These are phyloP conservation scores for Zelostemma sp. DNA, from an alignment of 1,140 invertebrate genomes.

Conservation along the genomic window DNA sequence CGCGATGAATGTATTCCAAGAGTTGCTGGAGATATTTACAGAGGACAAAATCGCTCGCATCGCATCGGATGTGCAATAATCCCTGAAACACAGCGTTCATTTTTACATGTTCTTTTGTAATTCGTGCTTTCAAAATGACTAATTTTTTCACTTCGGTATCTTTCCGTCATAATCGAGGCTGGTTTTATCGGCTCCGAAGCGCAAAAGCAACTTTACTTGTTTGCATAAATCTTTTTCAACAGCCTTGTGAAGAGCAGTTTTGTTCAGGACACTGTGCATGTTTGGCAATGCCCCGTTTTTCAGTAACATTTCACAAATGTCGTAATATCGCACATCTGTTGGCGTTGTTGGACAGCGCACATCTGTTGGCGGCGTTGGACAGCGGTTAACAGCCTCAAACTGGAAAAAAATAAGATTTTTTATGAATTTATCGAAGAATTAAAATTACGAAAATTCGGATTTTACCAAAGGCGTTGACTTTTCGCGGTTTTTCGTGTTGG, in stretches of 20 bases:
- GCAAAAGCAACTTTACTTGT: conserved; percentile 74
- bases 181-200: conserved; percentile 72
- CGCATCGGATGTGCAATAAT: conserved; percentile 54
- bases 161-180: conserved; percentile 71
- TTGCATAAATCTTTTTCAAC: conserved; percentile 66
- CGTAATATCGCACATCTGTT: too few relatives aligned
- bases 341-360: too few relatives aligned
- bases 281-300: conserved; percentile 76
- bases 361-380: too few relatives aligned
- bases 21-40: too few relatives aligned
- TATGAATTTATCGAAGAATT: too few relatives aligned
- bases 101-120: too few relatives aligned
- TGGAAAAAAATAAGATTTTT: too few relatives aligned
- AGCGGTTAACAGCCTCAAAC: too few relatives aligned
- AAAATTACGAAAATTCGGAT: too few relatives aligned
- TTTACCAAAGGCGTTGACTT: too few relatives aligned
- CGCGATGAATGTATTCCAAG: too few relatives aligned
- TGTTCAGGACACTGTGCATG: conserved; percentile 75
- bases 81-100: conserved; percentile 48
- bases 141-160: conserved; percentile 67
- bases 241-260: conserved; percentile 81
- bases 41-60: conserved; percentile 40
- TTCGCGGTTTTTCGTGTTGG: too few relatives aligned
- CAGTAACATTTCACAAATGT: conserved; percentile 75
- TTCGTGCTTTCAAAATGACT: conserved; percentile 4